These are phyloP conservation scores for Hapalemur alaotrensis DNA, from an alignment of 2,797 vertebrate species.

Conservation along the genomic window DNA sequence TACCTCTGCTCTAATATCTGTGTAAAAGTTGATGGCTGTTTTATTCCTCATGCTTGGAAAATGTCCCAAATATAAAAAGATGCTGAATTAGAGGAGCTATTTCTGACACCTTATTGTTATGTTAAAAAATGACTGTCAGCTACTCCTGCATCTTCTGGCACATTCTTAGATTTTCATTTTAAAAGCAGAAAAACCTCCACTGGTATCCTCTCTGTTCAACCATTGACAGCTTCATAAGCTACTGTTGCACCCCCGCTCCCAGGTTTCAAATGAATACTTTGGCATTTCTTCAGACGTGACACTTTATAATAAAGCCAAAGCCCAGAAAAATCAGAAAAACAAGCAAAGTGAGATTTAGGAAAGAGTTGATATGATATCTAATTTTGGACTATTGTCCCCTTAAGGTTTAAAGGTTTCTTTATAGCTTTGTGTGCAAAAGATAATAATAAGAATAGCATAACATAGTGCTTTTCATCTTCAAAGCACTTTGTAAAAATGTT, in stretches of 20 bases:
- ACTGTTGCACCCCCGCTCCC: conserved; percentile 41
- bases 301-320: conserved; percentile 71
- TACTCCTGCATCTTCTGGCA: conserved; percentile 39
- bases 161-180: conserved; percentile 55
- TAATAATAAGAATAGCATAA: conserved; percentile 77
- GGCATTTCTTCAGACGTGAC: conserved; percentile 72
- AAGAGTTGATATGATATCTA: conserved; percentile 77
- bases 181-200: conserved; percentile 53
- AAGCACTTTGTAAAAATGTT: conserved; percentile 80
- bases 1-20: conserved; percentile 20
- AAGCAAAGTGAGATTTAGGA: conserved; percentile 79
- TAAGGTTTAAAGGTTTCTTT: conserved; percentile 75
- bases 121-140: conserved; percentile 65
- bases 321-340: conserved; percentile 74
- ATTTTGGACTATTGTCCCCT: conserved; percentile 78
- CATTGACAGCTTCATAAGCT: conserved; percentile 32
- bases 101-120: conserved; percentile 57
- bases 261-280: conserved; percentile 66
- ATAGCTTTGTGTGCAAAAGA: conserved; percentile 69
- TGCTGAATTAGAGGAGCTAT: conserved; percentile 57
- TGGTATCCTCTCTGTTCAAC: conserved; percentile 50
- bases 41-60: conserved; percentile 68
- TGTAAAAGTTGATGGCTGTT: conserved; percentile 46
- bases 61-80: conserved; percentile 57
- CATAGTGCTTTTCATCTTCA: conserved; percentile 81